Conservation (phyloP, 2,113 vertebrate species). For the Balaeniceps rex region DNA sequence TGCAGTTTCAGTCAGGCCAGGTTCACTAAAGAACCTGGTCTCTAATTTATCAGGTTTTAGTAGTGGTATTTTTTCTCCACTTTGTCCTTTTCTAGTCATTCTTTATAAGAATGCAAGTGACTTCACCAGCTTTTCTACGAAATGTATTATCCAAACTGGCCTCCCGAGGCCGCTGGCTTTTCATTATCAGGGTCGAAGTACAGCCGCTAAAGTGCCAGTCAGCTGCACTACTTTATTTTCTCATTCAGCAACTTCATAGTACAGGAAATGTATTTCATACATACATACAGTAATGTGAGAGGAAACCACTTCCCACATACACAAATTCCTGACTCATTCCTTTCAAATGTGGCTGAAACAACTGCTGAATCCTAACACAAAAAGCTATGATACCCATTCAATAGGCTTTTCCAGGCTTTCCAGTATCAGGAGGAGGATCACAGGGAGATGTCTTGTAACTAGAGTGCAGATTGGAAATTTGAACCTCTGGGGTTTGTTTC, state of each 20-base stretch:
- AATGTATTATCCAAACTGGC: neutral
- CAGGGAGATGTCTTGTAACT: neutral
- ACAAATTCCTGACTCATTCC: constrained; percentile 53
- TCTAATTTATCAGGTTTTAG: neutral
- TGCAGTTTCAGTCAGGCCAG: neutral
- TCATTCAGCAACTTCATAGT: constrained; percentile 19
- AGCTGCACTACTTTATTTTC: constrained; percentile 6
- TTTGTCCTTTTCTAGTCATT: neutral
- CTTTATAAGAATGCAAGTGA: neutral
- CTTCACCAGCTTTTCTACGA: neutral
- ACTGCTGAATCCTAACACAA: constrained; percentile 28
- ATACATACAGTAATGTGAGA: constrained; percentile 33
- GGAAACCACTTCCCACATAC: constrained; percentile 58
- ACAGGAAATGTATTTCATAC: constrained; percentile 37
- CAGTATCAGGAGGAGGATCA: constrained; percentile 12
- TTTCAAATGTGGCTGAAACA: constrained; percentile 35
- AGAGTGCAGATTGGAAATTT: neutral
- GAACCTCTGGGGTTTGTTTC: neutral
- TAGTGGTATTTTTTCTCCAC: neutral
- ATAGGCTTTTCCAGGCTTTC: neutral
- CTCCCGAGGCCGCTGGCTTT: neutral
- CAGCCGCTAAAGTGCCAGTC: neutral
- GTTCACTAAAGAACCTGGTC: neutral
- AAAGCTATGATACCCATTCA: neutral
- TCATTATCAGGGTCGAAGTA: neutral